Evolutionary conservation across 1,140 invertebrate genomes (phyloP), one percentile per base, ranked within the genome.

Genomic region (Conus ventricosus): DNA sequence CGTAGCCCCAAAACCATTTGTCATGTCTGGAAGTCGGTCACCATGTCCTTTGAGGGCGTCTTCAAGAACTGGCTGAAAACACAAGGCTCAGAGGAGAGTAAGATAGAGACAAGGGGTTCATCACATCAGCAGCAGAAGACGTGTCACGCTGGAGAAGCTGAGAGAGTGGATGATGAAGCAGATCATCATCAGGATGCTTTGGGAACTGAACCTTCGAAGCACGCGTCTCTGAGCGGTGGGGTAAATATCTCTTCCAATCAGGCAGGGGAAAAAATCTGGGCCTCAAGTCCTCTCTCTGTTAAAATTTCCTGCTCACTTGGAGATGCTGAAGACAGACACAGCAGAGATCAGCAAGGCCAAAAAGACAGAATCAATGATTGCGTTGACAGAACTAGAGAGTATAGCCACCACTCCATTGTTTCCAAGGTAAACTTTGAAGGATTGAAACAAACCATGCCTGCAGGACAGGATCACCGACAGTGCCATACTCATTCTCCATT

Each of bases 41-140:
- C 7, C 81, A 88, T 84, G 67, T 88, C 82, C 5, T 89, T 87
- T 88, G 88, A 85, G 17, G 71, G 82, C n/a, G 90, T 63, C 25
- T 89, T 89, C 76, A 57, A 88, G 88, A 80, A 87, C 15, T 90
- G 90, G 88, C 71, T 89, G 6, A 39, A 25, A 11, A 81, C 53
- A 75, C 85, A 88, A 63, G 85, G 81, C 11, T 75, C 53, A 17
- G 78, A 80, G 51, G 60, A 84, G 27, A 87, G 53, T 20, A 55
- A 55, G 55, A 39, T 17, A 17, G 25, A 8, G 27, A 87, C 8
- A 15, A 11, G 4, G 20, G 23, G 23, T 20, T 71, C 67, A 23
- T 20, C 23, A 8, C 20, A 71, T 7, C 67, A 39, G n/a, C 71
- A 51, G 25, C 23, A 8, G 20, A 25, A 53, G 27, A 54, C 60